Conservation (phyloP, 2,113 vertebrate species). For the Axis porcinus region DNA sequence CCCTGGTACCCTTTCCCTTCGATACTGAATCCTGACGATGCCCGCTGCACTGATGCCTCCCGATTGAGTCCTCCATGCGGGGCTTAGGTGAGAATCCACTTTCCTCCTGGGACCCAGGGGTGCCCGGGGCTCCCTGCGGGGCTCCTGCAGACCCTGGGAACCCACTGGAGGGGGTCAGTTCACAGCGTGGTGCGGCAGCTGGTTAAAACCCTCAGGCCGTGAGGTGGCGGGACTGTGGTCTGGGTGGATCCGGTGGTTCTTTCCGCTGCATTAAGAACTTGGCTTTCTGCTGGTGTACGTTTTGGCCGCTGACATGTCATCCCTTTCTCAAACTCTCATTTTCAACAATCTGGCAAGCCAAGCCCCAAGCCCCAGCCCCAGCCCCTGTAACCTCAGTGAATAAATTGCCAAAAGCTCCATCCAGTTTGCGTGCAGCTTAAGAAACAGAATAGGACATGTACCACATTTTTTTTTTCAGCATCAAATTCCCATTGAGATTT, state of each 20-base stretch:
- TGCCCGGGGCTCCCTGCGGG: neutral
- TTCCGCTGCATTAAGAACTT: neutral
- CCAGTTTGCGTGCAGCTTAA: neutral
- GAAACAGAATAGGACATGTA: neutral
- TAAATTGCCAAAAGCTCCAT: neutral
- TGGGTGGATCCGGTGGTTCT: neutral
- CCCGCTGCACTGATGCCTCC: neutral
- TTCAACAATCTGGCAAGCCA: neutral
- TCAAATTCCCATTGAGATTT: neutral
- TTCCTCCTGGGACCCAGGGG: neutral
- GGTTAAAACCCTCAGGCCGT: neutral
- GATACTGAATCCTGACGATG: fast-evolving
- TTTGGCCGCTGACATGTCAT: neutral
- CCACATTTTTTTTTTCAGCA: neutral
- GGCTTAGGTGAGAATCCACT: fast-evolving
- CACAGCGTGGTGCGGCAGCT: fast-evolving
- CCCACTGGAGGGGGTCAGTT: too few species aligned
- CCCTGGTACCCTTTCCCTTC: fast-evolving
- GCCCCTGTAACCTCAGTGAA: neutral
- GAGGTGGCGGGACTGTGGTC: neutral
- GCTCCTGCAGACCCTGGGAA: neutral
- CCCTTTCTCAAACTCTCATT: neutral
- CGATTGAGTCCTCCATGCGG: fast-evolving
- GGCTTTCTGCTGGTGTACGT: neutral
- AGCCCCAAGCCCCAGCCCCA: neutral